These are phyloP conservation scores for Xenopus laevis DNA, from an alignment of 2,113 vertebrate species.

Conservation along the genomic window DNA sequence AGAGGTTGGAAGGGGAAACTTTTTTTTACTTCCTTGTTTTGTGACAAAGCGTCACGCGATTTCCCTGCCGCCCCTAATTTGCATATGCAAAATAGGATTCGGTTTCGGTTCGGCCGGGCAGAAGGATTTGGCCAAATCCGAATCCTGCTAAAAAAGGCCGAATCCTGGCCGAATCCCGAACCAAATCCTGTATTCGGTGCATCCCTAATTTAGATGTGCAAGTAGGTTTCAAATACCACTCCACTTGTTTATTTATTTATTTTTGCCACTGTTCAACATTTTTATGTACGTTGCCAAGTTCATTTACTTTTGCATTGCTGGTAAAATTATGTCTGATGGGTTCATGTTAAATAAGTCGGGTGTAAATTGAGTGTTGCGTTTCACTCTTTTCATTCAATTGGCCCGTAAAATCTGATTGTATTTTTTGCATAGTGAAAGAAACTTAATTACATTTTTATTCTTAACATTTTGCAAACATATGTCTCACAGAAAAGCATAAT, in stretches of 20 bases:
- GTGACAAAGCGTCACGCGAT: too few species aligned
- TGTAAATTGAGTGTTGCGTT: conserved; percentile 31
- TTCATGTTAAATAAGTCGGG: conserved; percentile 36
- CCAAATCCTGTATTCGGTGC: too few species aligned
- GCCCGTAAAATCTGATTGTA: conserved; percentile 33
- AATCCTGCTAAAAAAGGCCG: too few species aligned
- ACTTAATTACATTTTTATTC: conserved; percentile 43
- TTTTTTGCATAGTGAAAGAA: conserved; percentile 34
- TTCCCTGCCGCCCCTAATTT: too few species aligned
- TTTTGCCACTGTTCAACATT: conserved; percentile 34
- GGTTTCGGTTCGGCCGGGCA: too few species aligned
- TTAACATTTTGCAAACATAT: conserved; percentile 41
- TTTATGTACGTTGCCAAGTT: conserved; percentile 42
- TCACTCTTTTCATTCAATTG: conserved; percentile 34
- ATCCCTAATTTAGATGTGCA: conserved; percentile 50
- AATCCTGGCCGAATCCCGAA: too few species aligned
- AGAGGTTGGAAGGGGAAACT: too few species aligned
- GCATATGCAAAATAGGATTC: too few species aligned
- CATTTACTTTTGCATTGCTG: conserved; percentile 34
- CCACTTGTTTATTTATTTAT: conserved; percentile 29
- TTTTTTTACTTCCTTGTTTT: too few species aligned
- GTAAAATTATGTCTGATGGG: conserved; percentile 36
- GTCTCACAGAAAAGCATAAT: conserved; percentile 24
- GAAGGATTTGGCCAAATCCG: too few species aligned
- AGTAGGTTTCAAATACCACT: conserved; percentile 48